A percentile compares a stretch with the other conserved stretches of the same genome.
phyloP scores from a whole-genome alignment of 2,888 invertebrate species.

The Drosophila formosana region DNA sequence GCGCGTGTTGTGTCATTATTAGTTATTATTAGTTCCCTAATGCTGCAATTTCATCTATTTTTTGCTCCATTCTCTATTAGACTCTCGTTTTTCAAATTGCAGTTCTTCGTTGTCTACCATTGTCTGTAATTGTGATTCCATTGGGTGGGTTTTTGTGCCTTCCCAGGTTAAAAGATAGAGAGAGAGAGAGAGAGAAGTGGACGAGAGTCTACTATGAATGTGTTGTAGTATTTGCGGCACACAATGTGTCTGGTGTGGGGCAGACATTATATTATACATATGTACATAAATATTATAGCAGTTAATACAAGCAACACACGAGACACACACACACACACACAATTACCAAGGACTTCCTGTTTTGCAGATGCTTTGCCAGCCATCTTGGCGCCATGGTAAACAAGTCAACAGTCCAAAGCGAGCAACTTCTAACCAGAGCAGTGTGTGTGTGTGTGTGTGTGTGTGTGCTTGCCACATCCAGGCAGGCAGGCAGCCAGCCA shows the following conservation, averaged over 20 bases:
- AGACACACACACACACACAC: conserved; percentile 1
- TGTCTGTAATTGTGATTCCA: conserved; percentile 3
- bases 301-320: conserved; percentile 15
- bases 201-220: not conserved
- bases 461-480: conserved; percentile 20
- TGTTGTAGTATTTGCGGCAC: not conserved
- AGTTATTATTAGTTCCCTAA: no score
- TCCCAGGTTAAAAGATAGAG: no score
- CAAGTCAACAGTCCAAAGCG: conserved; percentile 35
- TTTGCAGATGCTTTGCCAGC: conserved; percentile 37
- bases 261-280: conserved; percentile 14
- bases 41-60: no score
- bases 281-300: conserved; percentile 22
- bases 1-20: no score
- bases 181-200: not conserved
- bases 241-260: conserved; percentile 3
- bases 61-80: no score
- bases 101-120: not conserved
- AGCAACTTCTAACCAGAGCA: not conserved
- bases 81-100: not conserved
- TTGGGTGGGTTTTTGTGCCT: not conserved
- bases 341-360: conserved; percentile 39
- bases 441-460: conserved; percentile 4
- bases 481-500: not conserved
- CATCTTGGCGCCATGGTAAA: conserved; percentile 41